Evolutionary conservation across 2,797 vertebrate genomes (phyloP).

Genomic region (Manis pentadactyla): DNA sequence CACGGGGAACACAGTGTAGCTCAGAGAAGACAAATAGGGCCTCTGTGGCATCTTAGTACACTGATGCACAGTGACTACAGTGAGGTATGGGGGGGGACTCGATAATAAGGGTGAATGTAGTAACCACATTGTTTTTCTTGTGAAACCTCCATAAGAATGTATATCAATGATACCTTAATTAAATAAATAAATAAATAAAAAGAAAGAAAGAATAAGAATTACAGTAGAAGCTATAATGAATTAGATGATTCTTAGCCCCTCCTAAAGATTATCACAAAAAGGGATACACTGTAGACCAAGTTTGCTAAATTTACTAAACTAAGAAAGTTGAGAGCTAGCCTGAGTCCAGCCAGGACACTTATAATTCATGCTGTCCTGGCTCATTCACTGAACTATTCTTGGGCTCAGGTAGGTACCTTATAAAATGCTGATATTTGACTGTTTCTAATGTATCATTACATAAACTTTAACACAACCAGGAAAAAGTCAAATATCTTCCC

Average conservation of each 20-base stretch:
- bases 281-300: no score
- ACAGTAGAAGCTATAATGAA: accelerated
- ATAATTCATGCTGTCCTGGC: accelerated
- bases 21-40: no score
- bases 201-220: no score
- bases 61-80: no score
- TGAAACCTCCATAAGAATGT: no score
- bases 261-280: background rate
- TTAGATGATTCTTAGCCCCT: background rate
- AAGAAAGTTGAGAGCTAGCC: accelerated
- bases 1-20: no score
- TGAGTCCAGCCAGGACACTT: accelerated
- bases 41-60: no score
- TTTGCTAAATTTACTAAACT: background rate
- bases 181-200: no score
- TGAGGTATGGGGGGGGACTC: no score
- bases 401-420: background rate
- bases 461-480: background rate
- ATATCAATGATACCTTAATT: no score
- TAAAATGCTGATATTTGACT: background rate
- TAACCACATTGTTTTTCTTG: no score
- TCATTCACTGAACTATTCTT: background rate
- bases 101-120: no score
- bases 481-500: background rate
- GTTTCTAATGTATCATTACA: background rate